Base-by-base conservation (phyloP, 2,113 vertebrate genomes). In the Brevimyrus niger region DNA sequence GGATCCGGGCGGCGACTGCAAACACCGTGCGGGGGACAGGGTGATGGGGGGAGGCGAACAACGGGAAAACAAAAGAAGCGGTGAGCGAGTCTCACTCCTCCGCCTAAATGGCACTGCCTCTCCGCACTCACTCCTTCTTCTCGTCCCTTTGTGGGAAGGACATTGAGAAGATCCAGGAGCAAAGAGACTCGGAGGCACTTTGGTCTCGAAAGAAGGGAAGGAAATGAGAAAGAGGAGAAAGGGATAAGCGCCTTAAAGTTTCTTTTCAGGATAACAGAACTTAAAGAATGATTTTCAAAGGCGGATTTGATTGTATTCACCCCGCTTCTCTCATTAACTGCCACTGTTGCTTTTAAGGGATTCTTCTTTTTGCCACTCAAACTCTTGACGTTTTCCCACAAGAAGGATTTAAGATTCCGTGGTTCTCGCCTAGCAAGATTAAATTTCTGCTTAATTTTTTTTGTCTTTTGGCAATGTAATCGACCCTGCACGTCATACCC, bases 251-350 rank as follows among this genome's bases (percentile, higher is more conserved):
- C 31, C 76, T 89, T 89, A 83, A 44, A 82, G 46, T 89, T 89
- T 89, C 69, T 89, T 83, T 83, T 83, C 48, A 84, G 88, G 76
- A 84, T 83, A 55, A 44, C 48, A 44, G 76, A 80, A 89, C 80
- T 89, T 89, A 89, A 89, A 83, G 76, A 84, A 89, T 89, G 76
- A 89, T 55, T 89, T 83, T 88, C 42, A 88, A 88, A 80, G 65
- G 27, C 19, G 76, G 50, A 89, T 83, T 89, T 89, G 10, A 55
- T 84, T 88, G 88, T 80, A 80, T 88, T 88, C 88, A 31, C 21
- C 23, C 17, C n/a, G 31, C 23, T 65, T 76, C 65, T 80, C 65
- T 47, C n/a, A 86, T 87, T 87, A 65, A 87, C 35, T 61, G 87
- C 42, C 53, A 58, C 23, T 46, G 55, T 87, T 53, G 87, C 55